phyloP scores from a whole-genome alignment of 2,888 invertebrate genomes.

The Dinocampus coccinellae region DNA sequence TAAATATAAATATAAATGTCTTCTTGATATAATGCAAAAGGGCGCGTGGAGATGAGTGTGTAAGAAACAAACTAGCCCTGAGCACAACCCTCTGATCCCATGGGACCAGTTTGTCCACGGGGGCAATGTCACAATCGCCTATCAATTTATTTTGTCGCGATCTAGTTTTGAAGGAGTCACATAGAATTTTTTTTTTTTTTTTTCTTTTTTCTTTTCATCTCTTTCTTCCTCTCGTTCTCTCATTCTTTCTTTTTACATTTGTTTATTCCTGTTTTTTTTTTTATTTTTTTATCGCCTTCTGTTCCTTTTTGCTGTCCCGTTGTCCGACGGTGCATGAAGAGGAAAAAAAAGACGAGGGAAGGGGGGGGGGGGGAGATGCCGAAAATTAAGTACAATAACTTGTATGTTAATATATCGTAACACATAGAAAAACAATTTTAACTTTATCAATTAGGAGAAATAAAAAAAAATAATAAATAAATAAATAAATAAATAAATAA shows the following conservation, averaged over 20 bases:
- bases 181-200: constrained; percentile 3
- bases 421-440: not conserved
- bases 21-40: constrained; percentile 46
- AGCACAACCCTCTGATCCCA: constrained; percentile 52
- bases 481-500: not conserved
- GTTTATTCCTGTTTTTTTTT: constrained; percentile 5
- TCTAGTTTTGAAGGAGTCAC: constrained; percentile 51
- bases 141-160: constrained; percentile 64
- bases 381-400: constrained; percentile 39
- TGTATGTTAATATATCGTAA: not conserved
- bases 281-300: constrained; percentile 17
- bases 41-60: constrained; percentile 8
- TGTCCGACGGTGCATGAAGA: constrained; percentile 25
- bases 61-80: constrained; percentile 18
- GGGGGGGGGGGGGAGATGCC: no score
- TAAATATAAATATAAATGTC: constrained; percentile 43
- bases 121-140: constrained; percentile 58
- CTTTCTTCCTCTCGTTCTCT: no score
- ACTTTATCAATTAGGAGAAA: not conserved
- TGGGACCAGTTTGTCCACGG: constrained; percentile 62
- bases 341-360: no score
- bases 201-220: not conserved
- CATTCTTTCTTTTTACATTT: no score
- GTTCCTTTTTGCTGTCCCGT: constrained; percentile 16
- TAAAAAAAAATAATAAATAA: not conserved